These are phyloP conservation scores for Microdon myrmicae DNA, from an alignment of 2,888 invertebrate genomes.

Conservation along the genomic window DNA sequence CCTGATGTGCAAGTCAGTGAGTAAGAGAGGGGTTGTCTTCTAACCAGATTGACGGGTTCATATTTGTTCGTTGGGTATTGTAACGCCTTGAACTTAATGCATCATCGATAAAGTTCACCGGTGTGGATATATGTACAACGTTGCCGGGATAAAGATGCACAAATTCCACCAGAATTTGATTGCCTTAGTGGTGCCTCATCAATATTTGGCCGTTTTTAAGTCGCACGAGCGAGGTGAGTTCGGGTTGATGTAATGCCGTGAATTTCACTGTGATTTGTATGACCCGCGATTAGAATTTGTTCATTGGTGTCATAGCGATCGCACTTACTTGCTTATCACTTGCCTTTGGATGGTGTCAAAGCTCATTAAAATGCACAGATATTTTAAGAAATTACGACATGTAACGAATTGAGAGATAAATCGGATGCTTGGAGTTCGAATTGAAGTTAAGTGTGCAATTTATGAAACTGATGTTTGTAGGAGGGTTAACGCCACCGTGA, in stretches of 20 bases:
- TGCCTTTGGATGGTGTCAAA: too few species aligned
- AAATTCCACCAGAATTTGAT: background rate
- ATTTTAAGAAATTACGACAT: too few species aligned
- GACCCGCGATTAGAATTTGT: background rate
- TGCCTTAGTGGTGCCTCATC: background rate
- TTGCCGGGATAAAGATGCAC: background rate
- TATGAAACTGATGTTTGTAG: too few species aligned
- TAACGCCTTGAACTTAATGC: slow-evolving; percentile 42
- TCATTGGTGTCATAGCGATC: too few species aligned
- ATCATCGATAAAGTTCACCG: slow-evolving; percentile 32
- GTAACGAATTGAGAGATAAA: too few species aligned
- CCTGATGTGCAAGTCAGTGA: background rate
- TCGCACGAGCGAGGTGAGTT: background rate
- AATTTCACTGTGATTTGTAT: background rate
- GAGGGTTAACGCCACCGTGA: too few species aligned
- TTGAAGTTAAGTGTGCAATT: too few species aligned
- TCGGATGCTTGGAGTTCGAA: too few species aligned
- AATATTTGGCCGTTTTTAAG: background rate
- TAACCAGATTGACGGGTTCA: slow-evolving; percentile 35
- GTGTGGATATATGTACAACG: slow-evolving; percentile 15
- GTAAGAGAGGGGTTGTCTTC: slow-evolving; percentile 3
- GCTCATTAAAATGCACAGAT: too few species aligned
- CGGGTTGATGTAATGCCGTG: slow-evolving; percentile 1
- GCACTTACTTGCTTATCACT: too few species aligned
- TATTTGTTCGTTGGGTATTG: slow-evolving; percentile 9